A percentile compares a stretch with the other conserved stretches of the same genome.
phyloP scores from a whole-genome alignment of 1,140 invertebrate genomes.

The Drosophila serrata region DNA sequence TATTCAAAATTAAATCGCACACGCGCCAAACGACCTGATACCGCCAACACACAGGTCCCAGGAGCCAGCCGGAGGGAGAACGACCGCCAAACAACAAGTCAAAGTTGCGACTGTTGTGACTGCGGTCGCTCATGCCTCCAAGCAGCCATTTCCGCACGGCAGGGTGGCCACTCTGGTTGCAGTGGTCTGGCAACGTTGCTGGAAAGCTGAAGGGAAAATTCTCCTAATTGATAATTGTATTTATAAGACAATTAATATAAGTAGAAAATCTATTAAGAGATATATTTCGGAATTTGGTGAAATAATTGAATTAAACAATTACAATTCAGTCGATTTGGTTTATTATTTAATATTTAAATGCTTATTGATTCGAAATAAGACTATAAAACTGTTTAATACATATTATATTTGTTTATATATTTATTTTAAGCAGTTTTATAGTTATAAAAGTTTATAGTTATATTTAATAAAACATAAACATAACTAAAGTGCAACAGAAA shows the following conservation, averaged over 20 bases:
- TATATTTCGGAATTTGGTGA: neutral
- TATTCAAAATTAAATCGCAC: conserved; percentile 27
- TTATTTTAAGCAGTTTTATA: too few species aligned
- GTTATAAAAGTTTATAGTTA: too few species aligned
- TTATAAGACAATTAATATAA: neutral
- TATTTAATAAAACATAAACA: too few species aligned
- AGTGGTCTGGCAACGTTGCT: conserved; percentile 18
- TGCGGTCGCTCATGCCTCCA: conserved; percentile 3
- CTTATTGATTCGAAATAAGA: too few species aligned
- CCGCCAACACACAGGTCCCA: neutral
- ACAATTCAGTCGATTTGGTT: neutral
- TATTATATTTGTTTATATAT: too few species aligned
- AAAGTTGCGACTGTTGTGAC: conserved; percentile 56
- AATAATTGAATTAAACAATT: neutral
- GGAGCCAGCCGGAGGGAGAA: conserved; percentile 11
- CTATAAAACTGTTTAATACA: too few species aligned
- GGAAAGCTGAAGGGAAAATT: neutral
- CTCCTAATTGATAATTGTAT: neutral
- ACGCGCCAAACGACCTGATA: conserved; percentile 29
- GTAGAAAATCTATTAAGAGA: neutral
- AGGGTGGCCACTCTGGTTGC: conserved; percentile 9
- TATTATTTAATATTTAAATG: too few species aligned
- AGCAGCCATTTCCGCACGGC: neutral
- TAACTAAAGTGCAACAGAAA: too few species aligned
- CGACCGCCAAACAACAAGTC: conserved; percentile 58